Conservation (phyloP, 2,113 vertebrate species). For the Xiphophorus couchianus region DNA sequence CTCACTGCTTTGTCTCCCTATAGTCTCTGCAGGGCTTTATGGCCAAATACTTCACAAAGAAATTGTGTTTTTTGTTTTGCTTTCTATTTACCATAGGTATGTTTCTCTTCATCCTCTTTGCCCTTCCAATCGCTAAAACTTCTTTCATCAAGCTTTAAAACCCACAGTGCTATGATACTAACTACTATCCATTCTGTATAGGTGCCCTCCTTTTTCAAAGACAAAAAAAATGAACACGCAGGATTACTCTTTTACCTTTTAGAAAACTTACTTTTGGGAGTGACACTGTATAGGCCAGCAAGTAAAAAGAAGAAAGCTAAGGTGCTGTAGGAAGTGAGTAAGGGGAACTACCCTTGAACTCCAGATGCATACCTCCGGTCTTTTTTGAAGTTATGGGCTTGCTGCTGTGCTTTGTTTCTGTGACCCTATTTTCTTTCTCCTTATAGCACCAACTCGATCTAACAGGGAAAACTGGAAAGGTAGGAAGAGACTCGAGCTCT, state of each 20-base stretch:
- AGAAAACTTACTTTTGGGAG: conserved; percentile 52
- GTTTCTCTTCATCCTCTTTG: conserved; percentile 17
- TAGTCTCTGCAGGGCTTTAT: conserved; percentile 35
- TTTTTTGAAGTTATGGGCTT: conserved; percentile 54
- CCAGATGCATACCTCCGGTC: conserved; percentile 46
- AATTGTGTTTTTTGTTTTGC: conserved; percentile 31
- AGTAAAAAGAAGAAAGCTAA: conserved; percentile 41
- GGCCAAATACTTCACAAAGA: conserved; percentile 35
- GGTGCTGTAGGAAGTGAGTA: conserved; percentile 31
- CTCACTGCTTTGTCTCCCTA: conserved; percentile 33
- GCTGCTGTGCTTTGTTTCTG: conserved; percentile 41
- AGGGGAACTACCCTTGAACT: conserved; percentile 53
- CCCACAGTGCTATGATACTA: background rate
- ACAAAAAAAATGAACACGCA: background rate
- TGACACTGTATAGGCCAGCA: conserved; percentile 19
- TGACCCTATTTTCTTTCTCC: conserved; percentile 1
- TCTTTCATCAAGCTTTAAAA: conserved; percentile 40
- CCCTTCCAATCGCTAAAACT: conserved; percentile 38
- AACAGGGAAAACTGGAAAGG: conserved; percentile 35
- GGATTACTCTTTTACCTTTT: conserved; percentile 54
- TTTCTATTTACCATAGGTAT: background rate
- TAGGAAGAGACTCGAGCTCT: conserved; percentile 15
- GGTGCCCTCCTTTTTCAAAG: conserved; percentile 13
- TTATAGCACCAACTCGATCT: conserved; percentile 20
- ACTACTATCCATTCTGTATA: conserved; percentile 19